Evolutionary conservation across 2,888 invertebrate species (phyloP).

Genomic region (Andrena flavipes): DNA sequence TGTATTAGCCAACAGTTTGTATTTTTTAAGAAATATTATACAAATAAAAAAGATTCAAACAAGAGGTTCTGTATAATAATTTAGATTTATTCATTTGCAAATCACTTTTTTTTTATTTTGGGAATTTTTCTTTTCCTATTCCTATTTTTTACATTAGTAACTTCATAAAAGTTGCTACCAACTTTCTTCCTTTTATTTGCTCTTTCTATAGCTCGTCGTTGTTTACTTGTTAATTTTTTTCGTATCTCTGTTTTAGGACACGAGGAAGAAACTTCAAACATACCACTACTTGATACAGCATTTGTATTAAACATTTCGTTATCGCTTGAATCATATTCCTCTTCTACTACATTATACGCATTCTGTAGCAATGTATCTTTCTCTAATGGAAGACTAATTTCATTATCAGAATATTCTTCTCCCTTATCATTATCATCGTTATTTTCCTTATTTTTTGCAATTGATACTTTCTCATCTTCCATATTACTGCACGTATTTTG

Average conservation of each 20-base stretch:
- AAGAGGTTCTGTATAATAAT: too few relatives aligned
- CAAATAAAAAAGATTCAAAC: too few relatives aligned
- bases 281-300: slow-evolving; percentile 83
- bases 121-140: slow-evolving; percentile 89
- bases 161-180: slow-evolving; percentile 96
- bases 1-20: too few relatives aligned
- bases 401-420: slow-evolving; percentile 43
- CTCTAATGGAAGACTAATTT: slow-evolving; percentile 77
- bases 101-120: slow-evolving; percentile 73
- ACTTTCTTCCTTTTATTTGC: slow-evolving; percentile 92
- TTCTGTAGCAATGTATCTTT: slow-evolving; percentile 83
- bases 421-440: slow-evolving; percentile 21
- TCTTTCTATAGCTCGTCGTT: slow-evolving; percentile 91
- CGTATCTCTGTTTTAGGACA: slow-evolving; percentile 76
- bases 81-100: neutral
- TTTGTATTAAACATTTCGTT: slow-evolving; percentile 86
- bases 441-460: slow-evolving; percentile 4
- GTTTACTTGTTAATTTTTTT: slow-evolving; percentile 90
- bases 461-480: slow-evolving; percentile 1
- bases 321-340: slow-evolving; percentile 84
- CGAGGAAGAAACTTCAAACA: slow-evolving; percentile 84
- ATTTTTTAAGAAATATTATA: too few relatives aligned
- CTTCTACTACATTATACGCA: slow-evolving; percentile 82
- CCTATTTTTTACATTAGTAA: slow-evolving; percentile 94
- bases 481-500: slow-evolving; percentile 62